Conservation (phyloP, 2,113 vertebrate species). For the Oncorhynchus kisutch region DNA sequence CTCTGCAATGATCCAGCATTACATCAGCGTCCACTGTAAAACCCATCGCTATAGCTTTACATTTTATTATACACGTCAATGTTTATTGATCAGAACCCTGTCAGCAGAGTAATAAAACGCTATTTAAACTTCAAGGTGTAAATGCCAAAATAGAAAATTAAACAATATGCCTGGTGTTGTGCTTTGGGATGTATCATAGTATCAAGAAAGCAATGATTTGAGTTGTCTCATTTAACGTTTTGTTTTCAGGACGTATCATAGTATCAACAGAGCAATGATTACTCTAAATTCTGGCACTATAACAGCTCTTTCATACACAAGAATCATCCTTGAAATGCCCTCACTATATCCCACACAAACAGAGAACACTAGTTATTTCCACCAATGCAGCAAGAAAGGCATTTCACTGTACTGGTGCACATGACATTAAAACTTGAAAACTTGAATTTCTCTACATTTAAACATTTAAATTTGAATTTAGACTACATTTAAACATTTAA, state of each 20-base stretch:
- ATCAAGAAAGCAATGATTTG: neutral
- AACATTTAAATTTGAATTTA: too few relatives aligned
- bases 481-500: neutral
- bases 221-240: neutral
- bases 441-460: constrained; percentile 38
- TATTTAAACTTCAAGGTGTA: neutral
- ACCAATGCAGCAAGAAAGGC: constrained; percentile 37
- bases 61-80: neutral
- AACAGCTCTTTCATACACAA: neutral
- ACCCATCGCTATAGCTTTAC: neutral
- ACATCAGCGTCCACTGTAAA: neutral
- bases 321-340: neutral
- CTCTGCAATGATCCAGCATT: constrained; percentile 22
- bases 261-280: neutral
- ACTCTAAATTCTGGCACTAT: neutral
- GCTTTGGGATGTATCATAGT: neutral
- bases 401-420: too few relatives aligned
- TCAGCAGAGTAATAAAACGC: neutral
- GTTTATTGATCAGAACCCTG: neutral
- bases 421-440: too few relatives aligned
- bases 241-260: too few relatives aligned
- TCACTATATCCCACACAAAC: neutral
- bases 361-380: neutral
- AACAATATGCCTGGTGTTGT: neutral
- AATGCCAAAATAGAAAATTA: neutral